Evolutionary conservation across 2,888 invertebrate species (phyloP).

Genomic region (Orthosia cruda): DNA sequence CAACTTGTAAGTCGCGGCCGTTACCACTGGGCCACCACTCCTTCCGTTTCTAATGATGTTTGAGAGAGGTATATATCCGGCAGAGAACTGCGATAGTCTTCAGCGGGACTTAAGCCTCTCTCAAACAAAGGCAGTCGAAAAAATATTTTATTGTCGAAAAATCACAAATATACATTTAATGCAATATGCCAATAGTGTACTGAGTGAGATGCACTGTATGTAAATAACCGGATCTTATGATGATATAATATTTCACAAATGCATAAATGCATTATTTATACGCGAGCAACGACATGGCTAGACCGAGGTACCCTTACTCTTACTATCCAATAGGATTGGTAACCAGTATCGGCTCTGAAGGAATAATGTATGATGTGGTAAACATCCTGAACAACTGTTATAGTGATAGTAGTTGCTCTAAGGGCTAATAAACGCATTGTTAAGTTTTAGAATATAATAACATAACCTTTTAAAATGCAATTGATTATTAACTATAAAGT

Average conservation of each 20-base stretch:
- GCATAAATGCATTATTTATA: constrained; percentile 14
- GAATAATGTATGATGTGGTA: constrained; percentile 26
- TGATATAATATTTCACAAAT: neutral
- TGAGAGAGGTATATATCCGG: neutral
- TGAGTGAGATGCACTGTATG: no score
- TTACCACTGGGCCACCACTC: no score
- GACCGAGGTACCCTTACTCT: constrained; percentile 2
- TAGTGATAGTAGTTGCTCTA: neutral
- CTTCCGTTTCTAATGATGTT: no score
- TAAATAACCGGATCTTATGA: neutral
- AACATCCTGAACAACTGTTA: neutral
- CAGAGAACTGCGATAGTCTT: neutral
- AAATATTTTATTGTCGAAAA: no score
- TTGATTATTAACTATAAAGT: neutral
- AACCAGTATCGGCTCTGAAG: constrained; percentile 12
- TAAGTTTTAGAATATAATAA: no score
- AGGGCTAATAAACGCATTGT: neutral
- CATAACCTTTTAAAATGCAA: neutral
- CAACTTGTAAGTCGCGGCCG: no score
- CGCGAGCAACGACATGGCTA: neutral
- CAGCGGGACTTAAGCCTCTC: no score
- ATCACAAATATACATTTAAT: no score
- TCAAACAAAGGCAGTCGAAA: no score
- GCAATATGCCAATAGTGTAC: no score
- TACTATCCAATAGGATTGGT: constrained; percentile 21